These are phyloP conservation scores for Chinchilla lanigera DNA, from an alignment of 2,113 vertebrate species.

Conservation along the genomic window DNA sequence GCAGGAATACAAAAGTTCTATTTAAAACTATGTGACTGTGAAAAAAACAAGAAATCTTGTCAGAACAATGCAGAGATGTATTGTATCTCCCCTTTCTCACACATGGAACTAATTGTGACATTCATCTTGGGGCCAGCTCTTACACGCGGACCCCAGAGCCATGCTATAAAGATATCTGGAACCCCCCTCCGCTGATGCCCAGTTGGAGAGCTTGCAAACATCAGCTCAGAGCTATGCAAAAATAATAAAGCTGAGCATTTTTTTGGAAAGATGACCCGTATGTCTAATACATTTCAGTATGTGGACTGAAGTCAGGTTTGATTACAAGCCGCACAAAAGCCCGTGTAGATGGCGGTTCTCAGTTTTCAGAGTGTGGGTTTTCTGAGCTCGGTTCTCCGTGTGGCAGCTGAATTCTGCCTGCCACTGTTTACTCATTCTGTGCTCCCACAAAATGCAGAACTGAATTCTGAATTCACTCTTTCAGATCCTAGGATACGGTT, in stretches of 20 bases:
- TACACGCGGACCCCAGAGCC: not conserved
- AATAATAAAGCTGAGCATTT: constrained; percentile 62
- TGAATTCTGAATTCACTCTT: not conserved
- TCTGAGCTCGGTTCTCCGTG: not conserved
- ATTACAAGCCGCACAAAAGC: constrained; percentile 15
- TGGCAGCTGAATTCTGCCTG: not conserved
- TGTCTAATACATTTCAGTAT: constrained; percentile 57
- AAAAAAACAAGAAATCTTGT: constrained; percentile 42
- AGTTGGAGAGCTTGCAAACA: constrained; percentile 21
- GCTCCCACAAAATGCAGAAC: not conserved
- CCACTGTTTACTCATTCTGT: not conserved
- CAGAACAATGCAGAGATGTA: constrained; percentile 40
- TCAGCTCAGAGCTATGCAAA: constrained; percentile 50
- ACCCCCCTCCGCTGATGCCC: constrained; percentile 40
- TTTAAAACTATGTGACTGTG: constrained; percentile 47
- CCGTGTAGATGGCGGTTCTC: not conserved
- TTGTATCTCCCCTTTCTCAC: constrained; percentile 58
- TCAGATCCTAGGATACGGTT: not conserved
- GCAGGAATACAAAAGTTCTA: constrained; percentile 66
- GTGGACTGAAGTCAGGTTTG: constrained; percentile 11
- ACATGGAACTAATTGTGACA: constrained; percentile 73
- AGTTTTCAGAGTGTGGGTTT: not conserved
- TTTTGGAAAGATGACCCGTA: constrained; percentile 51
- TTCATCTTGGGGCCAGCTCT: not conserved
- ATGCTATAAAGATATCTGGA: constrained; percentile 38